These are phyloP conservation scores for Cataglyphis hispanica DNA, from an alignment of 1,140 invertebrate species.

Conservation along the genomic window DNA sequence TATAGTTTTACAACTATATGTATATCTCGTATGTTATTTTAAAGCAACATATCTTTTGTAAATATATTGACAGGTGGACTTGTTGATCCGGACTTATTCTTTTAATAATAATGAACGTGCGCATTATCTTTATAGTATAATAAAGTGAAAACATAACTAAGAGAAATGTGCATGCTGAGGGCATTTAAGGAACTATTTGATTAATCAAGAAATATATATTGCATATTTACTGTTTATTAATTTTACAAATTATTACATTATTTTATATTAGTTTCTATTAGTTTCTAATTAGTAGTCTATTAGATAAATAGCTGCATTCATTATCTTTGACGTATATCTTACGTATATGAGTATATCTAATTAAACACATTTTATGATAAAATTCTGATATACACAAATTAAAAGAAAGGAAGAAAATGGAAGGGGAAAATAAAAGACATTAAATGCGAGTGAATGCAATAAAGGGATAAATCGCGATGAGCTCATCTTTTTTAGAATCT, in stretches of 20 bases:
- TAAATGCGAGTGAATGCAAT: not conserved
- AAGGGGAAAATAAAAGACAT: not conserved
- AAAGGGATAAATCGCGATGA: not conserved
- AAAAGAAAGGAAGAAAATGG: not conserved
- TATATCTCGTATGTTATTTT: constrained; percentile 1
- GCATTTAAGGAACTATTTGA: too few species aligned
- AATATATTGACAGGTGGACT: not conserved
- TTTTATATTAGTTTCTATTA: not conserved
- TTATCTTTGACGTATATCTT: not conserved
- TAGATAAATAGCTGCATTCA: not conserved
- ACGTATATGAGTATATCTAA: too few species aligned
- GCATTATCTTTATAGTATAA: not conserved
- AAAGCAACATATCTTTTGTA: not conserved
- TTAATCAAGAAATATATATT: not conserved
- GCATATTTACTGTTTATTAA: too few species aligned
- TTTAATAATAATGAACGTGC: constrained; percentile 4
- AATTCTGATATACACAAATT: not conserved
- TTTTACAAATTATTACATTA: too few species aligned
- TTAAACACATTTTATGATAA: not conserved
- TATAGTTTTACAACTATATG: constrained; percentile 14
- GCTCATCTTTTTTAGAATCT: not conserved
- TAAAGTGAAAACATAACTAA: not conserved
- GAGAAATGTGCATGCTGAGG: not conserved
- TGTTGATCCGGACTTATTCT: constrained; percentile 9
- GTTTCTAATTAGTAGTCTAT: too few species aligned